Evolutionary conservation across 2,888 invertebrate genomes (phyloP).

Genomic region (Eremobia ochroleuca): DNA sequence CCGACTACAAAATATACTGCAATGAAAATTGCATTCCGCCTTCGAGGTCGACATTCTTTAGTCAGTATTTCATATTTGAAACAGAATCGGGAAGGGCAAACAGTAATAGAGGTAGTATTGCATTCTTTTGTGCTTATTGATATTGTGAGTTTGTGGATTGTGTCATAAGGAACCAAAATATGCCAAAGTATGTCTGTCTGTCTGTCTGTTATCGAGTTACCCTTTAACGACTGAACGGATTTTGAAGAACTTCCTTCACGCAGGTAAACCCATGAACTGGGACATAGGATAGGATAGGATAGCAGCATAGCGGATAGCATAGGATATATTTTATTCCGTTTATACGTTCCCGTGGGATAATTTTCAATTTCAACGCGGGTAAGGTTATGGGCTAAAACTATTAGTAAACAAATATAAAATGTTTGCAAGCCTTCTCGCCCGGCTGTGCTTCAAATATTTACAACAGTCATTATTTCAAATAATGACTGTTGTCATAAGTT

Average conservation of each 20-base stretch:
- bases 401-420: neutral
- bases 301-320: no score
- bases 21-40: constrained; percentile 51
- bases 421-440: no score
- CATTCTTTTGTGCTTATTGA: constrained; percentile 41
- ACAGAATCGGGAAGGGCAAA: constrained; percentile 35
- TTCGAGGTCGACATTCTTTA: constrained; percentile 52
- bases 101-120: constrained; percentile 37
- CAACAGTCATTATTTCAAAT: no score
- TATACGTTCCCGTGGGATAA: neutral
- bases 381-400: neutral
- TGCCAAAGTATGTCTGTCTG: neutral
- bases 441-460: no score
- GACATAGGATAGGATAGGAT: no score
- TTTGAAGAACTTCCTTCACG: neutral
- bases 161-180: no score
- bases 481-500: no score
- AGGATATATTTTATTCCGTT: neutral
- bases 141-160: no score
- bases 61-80: constrained; percentile 61
- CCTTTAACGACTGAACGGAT: neutral
- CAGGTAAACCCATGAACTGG: no score
- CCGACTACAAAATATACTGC: constrained; percentile 27
- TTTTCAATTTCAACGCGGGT: neutral
- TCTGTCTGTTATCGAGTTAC: neutral